Conservation (phyloP, 2,113 vertebrate genomes). For the Tragulus kanchil region DNA sequence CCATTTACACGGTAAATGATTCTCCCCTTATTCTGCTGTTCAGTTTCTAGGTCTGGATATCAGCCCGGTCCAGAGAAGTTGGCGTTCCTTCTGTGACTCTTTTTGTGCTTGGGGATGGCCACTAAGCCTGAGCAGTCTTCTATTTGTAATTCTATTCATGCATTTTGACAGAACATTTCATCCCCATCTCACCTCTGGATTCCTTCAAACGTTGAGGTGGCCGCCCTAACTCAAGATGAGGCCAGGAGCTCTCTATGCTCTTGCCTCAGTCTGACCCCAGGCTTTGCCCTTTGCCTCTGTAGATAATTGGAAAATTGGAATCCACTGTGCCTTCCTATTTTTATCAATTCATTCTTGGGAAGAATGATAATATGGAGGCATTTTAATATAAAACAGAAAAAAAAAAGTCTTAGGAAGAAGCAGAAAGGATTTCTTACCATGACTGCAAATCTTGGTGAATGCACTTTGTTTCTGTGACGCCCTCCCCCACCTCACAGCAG, state of each 20-base stretch:
- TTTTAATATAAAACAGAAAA: neutral
- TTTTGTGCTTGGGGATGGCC: neutral
- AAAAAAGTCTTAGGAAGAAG: neutral
- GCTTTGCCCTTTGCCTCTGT: conserved; percentile 42
- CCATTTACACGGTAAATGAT: neutral
- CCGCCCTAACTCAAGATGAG: neutral
- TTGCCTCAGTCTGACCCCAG: conserved; percentile 9
- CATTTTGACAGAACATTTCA: neutral
- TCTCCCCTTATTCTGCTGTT: neutral
- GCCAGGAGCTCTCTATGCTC: neutral
- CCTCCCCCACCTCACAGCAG: neutral
- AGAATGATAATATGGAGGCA: conserved; percentile 39
- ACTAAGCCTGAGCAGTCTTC: neutral
- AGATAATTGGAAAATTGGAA: conserved; percentile 54
- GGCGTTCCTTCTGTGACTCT: neutral
- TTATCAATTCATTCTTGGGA: conserved; percentile 34
- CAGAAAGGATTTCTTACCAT: neutral
- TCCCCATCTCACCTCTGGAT: neutral
- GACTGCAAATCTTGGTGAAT: neutral
- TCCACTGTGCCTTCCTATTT: conserved; percentile 60
- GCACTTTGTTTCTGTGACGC: neutral
- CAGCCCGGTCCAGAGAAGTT: neutral
- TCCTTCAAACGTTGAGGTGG: conserved; percentile 5
- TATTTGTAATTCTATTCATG: neutral
- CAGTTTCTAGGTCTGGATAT: conserved; percentile 52